phyloP scores from a whole-genome alignment of 2,113 vertebrate species.

The Brachyhypopomus occidentalis region DNA sequence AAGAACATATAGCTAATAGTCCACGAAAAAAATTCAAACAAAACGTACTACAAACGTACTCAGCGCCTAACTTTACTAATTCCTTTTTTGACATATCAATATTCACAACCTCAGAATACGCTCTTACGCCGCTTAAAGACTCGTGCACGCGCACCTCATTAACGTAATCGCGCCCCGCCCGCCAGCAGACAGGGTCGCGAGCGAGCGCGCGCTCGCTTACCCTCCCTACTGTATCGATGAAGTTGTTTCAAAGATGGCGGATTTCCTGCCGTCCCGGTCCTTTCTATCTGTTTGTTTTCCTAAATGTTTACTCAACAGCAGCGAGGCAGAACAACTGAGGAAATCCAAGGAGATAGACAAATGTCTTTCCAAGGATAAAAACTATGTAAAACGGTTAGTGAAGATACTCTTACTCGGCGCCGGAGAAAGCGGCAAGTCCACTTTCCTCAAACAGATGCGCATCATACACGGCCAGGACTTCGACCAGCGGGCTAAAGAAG shows the following conservation, averaged over 20 bases:
- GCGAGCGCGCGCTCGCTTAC: not conserved
- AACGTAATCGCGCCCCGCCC: no score
- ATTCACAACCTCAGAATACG: no score
- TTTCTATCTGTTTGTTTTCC: constrained; percentile 89
- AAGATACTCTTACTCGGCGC: constrained; percentile 93
- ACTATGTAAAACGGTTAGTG: constrained; percentile 88
- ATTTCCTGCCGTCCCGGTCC: constrained; percentile 95
- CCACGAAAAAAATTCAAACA: not conserved
- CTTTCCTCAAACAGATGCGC: constrained; percentile 98
- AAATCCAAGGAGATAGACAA: constrained; percentile 93
- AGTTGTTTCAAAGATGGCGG: constrained; percentile 92
- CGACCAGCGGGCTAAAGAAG: constrained; percentile 89
- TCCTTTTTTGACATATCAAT: no score
- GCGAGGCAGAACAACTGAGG: constrained; percentile 88
- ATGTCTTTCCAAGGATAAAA: constrained; percentile 85
- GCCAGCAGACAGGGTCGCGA: no score
- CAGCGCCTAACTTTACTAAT: no score
- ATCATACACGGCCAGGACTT: constrained; percentile 96
- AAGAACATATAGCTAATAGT: no score
- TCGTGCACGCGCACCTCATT: no score
- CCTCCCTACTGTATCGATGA: constrained; percentile 75
- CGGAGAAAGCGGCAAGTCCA: constrained; percentile 96
- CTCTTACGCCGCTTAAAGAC: no score
- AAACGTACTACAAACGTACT: not conserved
- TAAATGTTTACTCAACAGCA: constrained; percentile 86